Base-by-base conservation (phyloP, 2,113 vertebrate genomes). In the Colius striatus region DNA sequence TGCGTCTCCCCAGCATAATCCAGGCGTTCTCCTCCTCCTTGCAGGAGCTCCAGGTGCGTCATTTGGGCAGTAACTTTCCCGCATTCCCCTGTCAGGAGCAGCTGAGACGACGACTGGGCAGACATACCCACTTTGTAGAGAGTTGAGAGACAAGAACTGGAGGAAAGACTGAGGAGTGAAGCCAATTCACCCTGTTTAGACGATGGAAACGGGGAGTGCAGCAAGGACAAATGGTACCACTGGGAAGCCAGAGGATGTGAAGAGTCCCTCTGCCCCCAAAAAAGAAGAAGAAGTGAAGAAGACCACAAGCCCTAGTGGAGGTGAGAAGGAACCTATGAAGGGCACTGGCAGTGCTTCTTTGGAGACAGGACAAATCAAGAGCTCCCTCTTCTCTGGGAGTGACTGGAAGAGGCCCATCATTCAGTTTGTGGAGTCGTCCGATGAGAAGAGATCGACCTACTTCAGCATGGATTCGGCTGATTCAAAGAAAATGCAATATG, bases 401-500 rank as follows among this genome's bases (percentile, higher is more conserved):
- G 98, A 98, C 91, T 98, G 98, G 98, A 97, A 98, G 77, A 94
- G 98, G 71, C 98, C 98, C 55, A 97, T 98, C 90, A 98, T 98
- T 71, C 98, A 98, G 92, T 98, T 98, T n/a, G 98, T 98, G 47
- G 98, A 98, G 71, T 98, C 98, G 0, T 96, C 94, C 1, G 98
- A 98, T 1, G 98, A 98, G 91, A 98, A 98, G 94, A 92, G 95
- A 36, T 97, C 98, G 6, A 97, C 84, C 93, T 98, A 98, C 96
- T 98, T 98, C 97, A 98, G 98, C 95, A 97, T 98, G 96, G 98
- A 98, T 73, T 97, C 97, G 0, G 97, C 94, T 3, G 98, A 98
- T 6, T 94, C 97, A 38, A 97, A 96, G 96, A 94, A 98, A 92
- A 95, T 97, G 21, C 96, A 94, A 14, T 98, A 97, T 2, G 57